Conservation (phyloP, 2,888 invertebrate genomes). For the Cancer borealis region DNA sequence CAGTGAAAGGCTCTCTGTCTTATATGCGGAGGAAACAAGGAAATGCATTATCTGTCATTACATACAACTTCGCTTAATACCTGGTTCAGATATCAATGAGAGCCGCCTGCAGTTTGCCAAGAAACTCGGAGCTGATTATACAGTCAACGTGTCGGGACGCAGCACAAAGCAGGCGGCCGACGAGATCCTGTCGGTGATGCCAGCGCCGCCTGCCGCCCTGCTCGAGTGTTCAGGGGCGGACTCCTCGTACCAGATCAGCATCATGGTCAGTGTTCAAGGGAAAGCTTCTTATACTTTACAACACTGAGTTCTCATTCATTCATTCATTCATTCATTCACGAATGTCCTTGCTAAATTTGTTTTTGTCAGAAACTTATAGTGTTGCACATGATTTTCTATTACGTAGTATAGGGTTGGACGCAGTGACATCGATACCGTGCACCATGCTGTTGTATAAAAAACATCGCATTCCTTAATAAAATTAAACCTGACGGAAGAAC, state of each 20-base stretch:
- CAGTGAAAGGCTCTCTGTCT: not conserved
- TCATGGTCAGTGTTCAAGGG: constrained; percentile 34
- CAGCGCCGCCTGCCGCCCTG: constrained; percentile 33
- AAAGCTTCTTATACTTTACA: not conserved
- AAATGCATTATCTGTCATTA: not conserved
- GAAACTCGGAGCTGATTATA: constrained; percentile 44
- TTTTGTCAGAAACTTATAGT: not conserved
- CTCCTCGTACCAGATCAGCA: constrained; percentile 44
- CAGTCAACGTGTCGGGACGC: constrained; percentile 48
- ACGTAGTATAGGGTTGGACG: not conserved
- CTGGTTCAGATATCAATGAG: constrained; percentile 58
- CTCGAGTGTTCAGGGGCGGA: constrained; percentile 62
- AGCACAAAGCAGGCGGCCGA: constrained; percentile 33
- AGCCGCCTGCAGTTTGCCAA: constrained; percentile 58
- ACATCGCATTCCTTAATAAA: not conserved
- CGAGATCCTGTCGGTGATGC: not conserved
- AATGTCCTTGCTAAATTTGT: not conserved
- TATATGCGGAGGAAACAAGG: not conserved
- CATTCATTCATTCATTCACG: not conserved
- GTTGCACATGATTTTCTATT: not conserved
- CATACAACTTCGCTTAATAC: not conserved
- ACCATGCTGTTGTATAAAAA: not conserved
- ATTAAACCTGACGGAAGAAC: not conserved
- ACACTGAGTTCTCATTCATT: not conserved
- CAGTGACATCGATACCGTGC: not conserved